These are phyloP conservation scores for Phrynocephalus forsythii DNA, from an alignment of 2,797 vertebrate species.

Conservation along the genomic window DNA sequence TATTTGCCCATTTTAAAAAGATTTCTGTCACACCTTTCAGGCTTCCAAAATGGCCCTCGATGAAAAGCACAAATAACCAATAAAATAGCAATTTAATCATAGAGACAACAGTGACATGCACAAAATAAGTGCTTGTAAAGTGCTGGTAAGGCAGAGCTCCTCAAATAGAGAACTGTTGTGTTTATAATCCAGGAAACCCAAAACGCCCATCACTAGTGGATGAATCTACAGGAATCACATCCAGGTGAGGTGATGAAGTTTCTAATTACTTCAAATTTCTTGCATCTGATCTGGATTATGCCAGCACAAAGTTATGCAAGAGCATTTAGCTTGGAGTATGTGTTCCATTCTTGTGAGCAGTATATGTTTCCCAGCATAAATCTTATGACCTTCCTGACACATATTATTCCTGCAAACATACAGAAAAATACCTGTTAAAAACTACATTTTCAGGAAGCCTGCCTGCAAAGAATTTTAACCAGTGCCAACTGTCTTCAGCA, in stretches of 20 bases:
- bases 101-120: not conserved
- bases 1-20: not conserved
- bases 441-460: not conserved
- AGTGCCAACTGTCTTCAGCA: not conserved
- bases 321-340: too few species aligned
- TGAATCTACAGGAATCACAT: too few species aligned
- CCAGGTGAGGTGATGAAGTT: too few species aligned
- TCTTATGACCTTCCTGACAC: not conserved
- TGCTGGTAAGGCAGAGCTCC: too few species aligned
- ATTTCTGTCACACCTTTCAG: not conserved
- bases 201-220: too few species aligned
- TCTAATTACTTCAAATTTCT: too few species aligned
- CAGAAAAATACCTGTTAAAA: not conserved
- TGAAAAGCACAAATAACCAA: not conserved
- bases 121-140: not conserved
- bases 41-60: not conserved
- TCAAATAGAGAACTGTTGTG: too few species aligned
- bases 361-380: not conserved
- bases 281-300: too few species aligned
- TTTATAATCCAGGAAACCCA: too few species aligned
- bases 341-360: not conserved
- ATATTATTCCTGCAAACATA: not conserved
- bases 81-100: not conserved
- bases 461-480: slow-evolving; percentile 11
- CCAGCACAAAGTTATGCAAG: too few species aligned